Conservation (phyloP, 53 echinoderm and acorn worm species). For the Apostichopus leukothele region DNA sequence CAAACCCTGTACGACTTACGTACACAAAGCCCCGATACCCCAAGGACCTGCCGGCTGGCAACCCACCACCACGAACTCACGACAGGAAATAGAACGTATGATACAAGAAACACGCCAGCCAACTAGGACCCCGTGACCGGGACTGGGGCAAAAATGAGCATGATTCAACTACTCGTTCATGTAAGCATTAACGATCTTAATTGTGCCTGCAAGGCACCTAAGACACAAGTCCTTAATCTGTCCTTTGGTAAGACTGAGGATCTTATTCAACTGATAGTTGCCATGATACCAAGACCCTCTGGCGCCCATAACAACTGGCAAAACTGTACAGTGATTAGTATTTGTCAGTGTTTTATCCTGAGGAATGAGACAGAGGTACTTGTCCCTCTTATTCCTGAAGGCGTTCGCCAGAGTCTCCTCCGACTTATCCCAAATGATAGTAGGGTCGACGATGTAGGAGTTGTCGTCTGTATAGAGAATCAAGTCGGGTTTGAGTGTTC, state of each 20-base stretch:
- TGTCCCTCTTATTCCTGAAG: neutral
- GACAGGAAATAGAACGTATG: too few species aligned
- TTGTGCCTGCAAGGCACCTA: neutral
- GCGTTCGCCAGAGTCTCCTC: neutral
- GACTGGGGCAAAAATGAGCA: too few species aligned
- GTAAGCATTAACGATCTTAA: neutral
- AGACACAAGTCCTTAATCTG: neutral
- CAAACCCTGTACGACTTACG: too few species aligned
- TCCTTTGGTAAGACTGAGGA: neutral
- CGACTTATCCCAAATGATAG: constrained; percentile 27
- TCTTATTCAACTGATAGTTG: neutral
- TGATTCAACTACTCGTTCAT: too few species aligned
- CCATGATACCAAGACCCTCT: neutral
- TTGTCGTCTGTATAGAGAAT: neutral
- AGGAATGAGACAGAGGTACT: neutral
- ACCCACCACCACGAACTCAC: too few species aligned
- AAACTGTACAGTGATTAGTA: neutral
- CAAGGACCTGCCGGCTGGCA: too few species aligned
- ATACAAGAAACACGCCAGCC: too few species aligned
- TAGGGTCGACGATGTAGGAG: neutral
- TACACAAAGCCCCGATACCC: too few species aligned
- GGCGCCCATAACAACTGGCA: neutral
- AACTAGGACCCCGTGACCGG: too few species aligned
- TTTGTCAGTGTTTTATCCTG: neutral
- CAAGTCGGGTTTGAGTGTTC: neutral